phyloP scores from a whole-genome alignment of 2,797 vertebrate species.

The Manis pentadactyla region DNA sequence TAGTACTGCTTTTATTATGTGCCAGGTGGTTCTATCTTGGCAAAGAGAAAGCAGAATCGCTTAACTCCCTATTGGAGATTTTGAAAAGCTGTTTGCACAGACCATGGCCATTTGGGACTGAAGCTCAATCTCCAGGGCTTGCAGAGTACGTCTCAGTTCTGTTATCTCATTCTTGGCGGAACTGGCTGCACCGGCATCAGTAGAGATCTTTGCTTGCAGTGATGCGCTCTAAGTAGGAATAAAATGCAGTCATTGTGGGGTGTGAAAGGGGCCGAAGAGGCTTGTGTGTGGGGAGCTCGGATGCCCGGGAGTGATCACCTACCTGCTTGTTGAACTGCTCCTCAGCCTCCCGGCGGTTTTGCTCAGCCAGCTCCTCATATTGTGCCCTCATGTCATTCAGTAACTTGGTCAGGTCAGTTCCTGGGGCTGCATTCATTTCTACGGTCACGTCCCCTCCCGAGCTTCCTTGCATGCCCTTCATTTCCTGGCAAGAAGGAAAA shows the following conservation, averaged over 20 bases:
- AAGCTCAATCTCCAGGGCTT: conserved; percentile 85
- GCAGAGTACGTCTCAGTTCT: conserved; percentile 82
- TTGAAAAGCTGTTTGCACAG: not conserved
- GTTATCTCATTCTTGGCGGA: conserved; percentile 81
- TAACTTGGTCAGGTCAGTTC: conserved; percentile 79
- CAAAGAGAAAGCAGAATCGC: not conserved
- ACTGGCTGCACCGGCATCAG: conserved; percentile 72
- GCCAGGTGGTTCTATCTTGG: not conserved
- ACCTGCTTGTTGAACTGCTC: conserved; percentile 82
- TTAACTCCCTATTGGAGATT: not conserved
- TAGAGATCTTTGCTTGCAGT: conserved; percentile 80
- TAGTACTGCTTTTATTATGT: not conserved
- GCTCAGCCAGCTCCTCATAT: conserved; percentile 81
- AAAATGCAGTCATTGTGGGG: not conserved
- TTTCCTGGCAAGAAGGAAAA: conserved; percentile 64
- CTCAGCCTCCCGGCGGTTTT: conserved; percentile 78
- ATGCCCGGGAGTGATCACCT: rapidly evolving
- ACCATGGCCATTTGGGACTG: conserved; percentile 85
- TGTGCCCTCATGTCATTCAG: conserved; percentile 79
- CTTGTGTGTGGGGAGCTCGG: rapidly evolving
- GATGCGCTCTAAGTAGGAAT: conserved; percentile 73
- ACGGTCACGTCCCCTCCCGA: conserved; percentile 74
- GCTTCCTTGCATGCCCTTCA: conserved; percentile 58
- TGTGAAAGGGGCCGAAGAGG: not conserved
- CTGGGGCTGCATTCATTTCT: conserved; percentile 82